phyloP scores from a whole-genome alignment of 2,888 invertebrate species.

The Norana najaformis region DNA sequence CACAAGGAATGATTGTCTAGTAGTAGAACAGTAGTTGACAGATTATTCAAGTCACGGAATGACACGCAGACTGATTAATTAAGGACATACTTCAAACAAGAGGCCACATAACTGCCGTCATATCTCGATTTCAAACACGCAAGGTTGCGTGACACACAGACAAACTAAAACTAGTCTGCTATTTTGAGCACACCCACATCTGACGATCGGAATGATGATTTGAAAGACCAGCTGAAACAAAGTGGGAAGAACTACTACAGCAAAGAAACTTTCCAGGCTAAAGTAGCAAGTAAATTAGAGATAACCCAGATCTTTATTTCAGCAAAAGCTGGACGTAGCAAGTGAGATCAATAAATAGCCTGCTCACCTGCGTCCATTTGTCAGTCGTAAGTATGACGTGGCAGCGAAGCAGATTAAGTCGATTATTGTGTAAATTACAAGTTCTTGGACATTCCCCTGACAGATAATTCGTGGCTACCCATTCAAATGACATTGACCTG shows the following conservation, averaged over 20 bases:
- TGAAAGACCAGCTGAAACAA: not conserved
- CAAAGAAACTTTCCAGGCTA: not conserved
- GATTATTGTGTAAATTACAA: conserved; percentile 7
- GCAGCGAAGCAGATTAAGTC: not conserved
- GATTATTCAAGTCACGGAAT: too few relatives aligned
- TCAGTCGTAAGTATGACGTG: conserved; percentile 1
- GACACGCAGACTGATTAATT: not conserved
- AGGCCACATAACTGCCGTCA: not conserved
- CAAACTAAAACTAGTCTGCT: not conserved
- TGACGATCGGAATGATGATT: not conserved
- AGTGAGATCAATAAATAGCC: not conserved
- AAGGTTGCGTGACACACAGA: not conserved
- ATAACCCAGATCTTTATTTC: not conserved
- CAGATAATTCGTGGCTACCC: not conserved
- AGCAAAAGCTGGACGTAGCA: not conserved
- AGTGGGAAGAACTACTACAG: not conserved
- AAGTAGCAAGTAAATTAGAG: not conserved
- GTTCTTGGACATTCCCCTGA: not conserved
- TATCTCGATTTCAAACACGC: not conserved
- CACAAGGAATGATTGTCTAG: not conserved
- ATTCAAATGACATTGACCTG: not conserved
- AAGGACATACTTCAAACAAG: conserved; percentile 13
- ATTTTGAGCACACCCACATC: not conserved
- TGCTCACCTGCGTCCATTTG: not conserved
- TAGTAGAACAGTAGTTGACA: not conserved